Percentiles rank a stretch among this genome's conserved stretches.
Conservation (phyloP, 2,797 vertebrate species). For the Pseudochromis fuscus region DNA sequence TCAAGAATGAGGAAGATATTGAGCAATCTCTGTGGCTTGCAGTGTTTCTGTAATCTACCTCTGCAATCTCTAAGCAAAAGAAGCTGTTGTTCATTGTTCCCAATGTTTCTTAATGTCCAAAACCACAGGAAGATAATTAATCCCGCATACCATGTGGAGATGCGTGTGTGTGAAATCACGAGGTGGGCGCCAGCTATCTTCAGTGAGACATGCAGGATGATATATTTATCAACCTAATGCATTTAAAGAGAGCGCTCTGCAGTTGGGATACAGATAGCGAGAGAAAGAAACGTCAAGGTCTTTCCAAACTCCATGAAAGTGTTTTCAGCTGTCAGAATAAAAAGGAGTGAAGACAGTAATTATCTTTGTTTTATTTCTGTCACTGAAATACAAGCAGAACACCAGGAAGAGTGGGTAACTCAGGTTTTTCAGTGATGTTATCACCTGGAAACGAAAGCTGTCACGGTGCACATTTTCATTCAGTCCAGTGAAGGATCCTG, state of each 20-base stretch:
- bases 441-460: constrained; percentile 33
- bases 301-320: not conserved
- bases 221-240: constrained; percentile 26
- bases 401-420: constrained; percentile 24
- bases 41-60: constrained; percentile 35
- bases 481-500: constrained; percentile 4
- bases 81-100: constrained; percentile 48
- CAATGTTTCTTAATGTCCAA: constrained; percentile 40
- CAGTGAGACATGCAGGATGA: constrained; percentile 24
- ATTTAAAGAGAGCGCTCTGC: constrained; percentile 2
- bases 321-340: constrained; percentile 19
- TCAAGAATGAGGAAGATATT: constrained; percentile 67
- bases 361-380: constrained; percentile 41
- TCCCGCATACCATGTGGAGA: constrained; percentile 21
- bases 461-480: constrained; percentile 11
- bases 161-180: constrained; percentile 33
- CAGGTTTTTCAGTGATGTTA: constrained; percentile 21
- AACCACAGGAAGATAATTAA: constrained; percentile 41
- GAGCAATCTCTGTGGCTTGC: constrained; percentile 11
- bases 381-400: constrained; percentile 9
- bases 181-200: constrained; percentile 27
- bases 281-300: not conserved
- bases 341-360: constrained; percentile 8
- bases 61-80: constrained; percentile 12
- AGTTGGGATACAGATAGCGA: not conserved